phyloP scores from a whole-genome alignment of 1,140 invertebrate species.

The Choristoneura fumiferana region DNA sequence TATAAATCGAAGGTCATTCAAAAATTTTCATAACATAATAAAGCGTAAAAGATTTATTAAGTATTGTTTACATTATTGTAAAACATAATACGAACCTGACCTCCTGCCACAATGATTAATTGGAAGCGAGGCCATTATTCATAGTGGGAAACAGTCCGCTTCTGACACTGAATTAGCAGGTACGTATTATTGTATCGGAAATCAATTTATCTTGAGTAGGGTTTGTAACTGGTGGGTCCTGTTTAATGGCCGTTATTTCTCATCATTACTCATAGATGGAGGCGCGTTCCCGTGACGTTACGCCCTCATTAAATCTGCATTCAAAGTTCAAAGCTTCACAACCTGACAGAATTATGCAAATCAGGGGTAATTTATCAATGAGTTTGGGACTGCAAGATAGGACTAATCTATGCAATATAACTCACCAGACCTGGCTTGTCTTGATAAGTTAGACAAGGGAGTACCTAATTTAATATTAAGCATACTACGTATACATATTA shows the following conservation, averaged over 20 bases:
- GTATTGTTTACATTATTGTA: too few species aligned
- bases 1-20: too few species aligned
- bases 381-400: not conserved
- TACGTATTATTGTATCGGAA: slow-evolving; percentile 1
- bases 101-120: slow-evolving; percentile 1
- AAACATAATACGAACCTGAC: not conserved
- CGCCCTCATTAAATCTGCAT: slow-evolving; percentile 9
- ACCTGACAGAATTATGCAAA: slow-evolving; percentile 2
- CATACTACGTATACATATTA: too few species aligned
- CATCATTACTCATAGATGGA: slow-evolving; percentile 9
- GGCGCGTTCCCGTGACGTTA: not conserved
- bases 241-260: slow-evolving; percentile 16
- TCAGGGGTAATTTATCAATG: slow-evolving; percentile 4
- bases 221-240: not conserved
- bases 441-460: too few species aligned
- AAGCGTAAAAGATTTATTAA: too few species aligned
- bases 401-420: not conserved
- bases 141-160: not conserved
- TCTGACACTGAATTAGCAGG: not conserved
- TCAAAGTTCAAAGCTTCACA: not conserved
- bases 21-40: too few species aligned
- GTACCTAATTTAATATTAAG: too few species aligned
- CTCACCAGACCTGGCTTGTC: too few species aligned
- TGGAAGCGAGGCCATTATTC: not conserved
- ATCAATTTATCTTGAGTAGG: slow-evolving; percentile 7